These are phyloP conservation scores for Melanotaenia trifasciata DNA, from an alignment of 2,797 vertebrate genomes.

Conservation along the genomic window DNA sequence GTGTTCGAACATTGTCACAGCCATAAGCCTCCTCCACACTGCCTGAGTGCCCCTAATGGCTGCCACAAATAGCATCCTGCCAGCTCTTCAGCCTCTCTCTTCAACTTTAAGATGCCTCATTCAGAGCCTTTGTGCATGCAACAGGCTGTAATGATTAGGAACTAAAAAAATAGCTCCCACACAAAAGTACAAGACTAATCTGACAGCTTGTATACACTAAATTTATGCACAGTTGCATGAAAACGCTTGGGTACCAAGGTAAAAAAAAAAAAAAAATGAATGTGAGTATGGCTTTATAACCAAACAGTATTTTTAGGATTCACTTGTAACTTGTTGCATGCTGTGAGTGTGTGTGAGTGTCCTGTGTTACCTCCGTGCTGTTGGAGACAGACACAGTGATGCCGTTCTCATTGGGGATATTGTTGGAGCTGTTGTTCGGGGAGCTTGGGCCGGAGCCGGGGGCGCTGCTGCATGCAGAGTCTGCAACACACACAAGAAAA, in stretches of 20 bases:
- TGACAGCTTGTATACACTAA: not conserved
- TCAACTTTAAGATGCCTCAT: constrained; percentile 38
- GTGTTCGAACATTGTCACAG: constrained; percentile 25
- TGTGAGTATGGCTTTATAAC: not conserved
- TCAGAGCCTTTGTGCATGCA: constrained; percentile 17
- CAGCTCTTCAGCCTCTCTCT: constrained; percentile 35
- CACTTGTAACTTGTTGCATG: not conserved
- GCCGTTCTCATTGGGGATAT: constrained; percentile 92
- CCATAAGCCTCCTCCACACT: constrained; percentile 57
- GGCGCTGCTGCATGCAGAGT: constrained; percentile 94
- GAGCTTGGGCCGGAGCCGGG: constrained; percentile 96
- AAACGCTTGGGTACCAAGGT: not conserved
- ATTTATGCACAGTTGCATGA: not conserved
- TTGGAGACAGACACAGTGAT: constrained; percentile 84
- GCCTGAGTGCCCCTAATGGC: constrained; percentile 63
- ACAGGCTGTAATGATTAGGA: constrained; percentile 29
- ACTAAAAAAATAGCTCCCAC: constrained; percentile 18
- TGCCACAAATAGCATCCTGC: constrained; percentile 58
- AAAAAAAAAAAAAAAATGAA: too few species aligned
- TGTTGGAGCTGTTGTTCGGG: constrained; percentile 95
- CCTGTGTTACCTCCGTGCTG: constrained; percentile 84
- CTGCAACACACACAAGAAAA: constrained; percentile 72
- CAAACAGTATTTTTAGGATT: not conserved
- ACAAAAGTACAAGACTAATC: constrained; percentile 7
- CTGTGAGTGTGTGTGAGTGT: not conserved